Evolutionary conservation across 2,888 invertebrate species (phyloP), one percentile per base, ranked within the genome.

Genomic region (Cataglyphis albicans): DNA sequence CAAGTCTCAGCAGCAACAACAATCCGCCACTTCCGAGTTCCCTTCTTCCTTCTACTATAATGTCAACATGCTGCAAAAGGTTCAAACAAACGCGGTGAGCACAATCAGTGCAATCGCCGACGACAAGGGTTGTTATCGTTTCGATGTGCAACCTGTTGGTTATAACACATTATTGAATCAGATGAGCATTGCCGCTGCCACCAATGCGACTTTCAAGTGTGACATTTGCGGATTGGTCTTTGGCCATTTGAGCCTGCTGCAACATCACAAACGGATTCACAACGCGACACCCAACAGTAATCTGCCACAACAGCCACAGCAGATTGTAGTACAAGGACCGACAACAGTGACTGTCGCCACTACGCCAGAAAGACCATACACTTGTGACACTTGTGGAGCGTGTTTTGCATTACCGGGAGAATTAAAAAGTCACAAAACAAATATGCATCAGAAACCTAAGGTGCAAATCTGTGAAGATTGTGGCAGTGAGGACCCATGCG

Each of bases 161-260:
- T 98, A 98, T 93, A 98, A 98, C 95, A 97, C 98, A 3, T 95
- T 98, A 89, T 96, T 97, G 70, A 98, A 98, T 95, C 98, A 98
- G 94, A 98, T 98, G 97, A 97, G 97, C 91, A 96, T 98, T 84
- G 97, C 97, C 9, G 95, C 95, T 78, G 95, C 95, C 2, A 94
- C 97, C 21, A 98, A 97, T 93, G 97, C 98, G 38, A 97, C 97
- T 90, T 98, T 98, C 94, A 98, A 98, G 95, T 98, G 98, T 95
- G 98, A 98, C 94, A 97, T 98, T 10, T 98, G 98, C 92, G 98
- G 98, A 64, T 95, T 98, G 84, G 98, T 98, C 96, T 98, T 98
- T 94, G 97, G 97, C 0, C 98, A 98, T 93, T 95, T 98, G 87
- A 96, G 97, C 67, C 94, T 98, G 82, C 95, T 98, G n/a, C 98